A percentile compares a stretch with the other conserved stretches of the same genome.
Conservation (phyloP, 2,888 invertebrate genomes). For the Erebia aethiops region DNA sequence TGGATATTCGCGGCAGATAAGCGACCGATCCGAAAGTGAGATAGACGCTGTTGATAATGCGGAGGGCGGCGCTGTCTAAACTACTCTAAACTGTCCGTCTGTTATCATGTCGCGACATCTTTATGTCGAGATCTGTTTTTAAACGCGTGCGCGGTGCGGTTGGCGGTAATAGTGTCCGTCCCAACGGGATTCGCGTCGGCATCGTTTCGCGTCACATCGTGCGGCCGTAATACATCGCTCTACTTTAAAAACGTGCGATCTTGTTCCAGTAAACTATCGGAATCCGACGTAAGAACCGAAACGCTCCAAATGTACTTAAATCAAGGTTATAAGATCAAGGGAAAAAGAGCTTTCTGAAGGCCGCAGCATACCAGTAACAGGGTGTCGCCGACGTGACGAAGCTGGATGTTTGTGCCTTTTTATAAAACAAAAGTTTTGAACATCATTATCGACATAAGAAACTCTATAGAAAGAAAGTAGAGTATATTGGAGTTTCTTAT, state of each 20-base stretch:
- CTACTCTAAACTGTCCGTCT: conserved; percentile 57
- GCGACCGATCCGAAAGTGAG: conserved; percentile 61
- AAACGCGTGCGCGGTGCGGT: conserved; percentile 72
- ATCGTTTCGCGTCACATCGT: conserved; percentile 79
- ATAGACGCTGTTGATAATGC: conserved; percentile 57
- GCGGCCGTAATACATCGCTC: conserved; percentile 79
- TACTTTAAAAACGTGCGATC: conserved; percentile 75
- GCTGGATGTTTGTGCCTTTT: background rate
- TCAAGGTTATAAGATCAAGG: conserved; percentile 4
- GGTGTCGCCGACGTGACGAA: background rate
- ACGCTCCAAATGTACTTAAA: conserved; percentile 22
- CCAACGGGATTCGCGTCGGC: conserved; percentile 78
- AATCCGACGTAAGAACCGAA: conserved; percentile 57
- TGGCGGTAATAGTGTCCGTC: conserved; percentile 79
- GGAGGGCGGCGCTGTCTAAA: conserved; percentile 61
- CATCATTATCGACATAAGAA: background rate
- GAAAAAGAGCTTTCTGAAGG: background rate
- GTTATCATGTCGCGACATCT: conserved; percentile 76
- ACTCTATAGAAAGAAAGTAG: too few relatives aligned
- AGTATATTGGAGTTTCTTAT: too few relatives aligned
- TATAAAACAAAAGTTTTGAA: background rate
- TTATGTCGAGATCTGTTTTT: conserved; percentile 73
- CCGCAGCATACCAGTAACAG: background rate
- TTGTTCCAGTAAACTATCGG: conserved; percentile 74
- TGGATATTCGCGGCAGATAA: conserved; percentile 64